Conservation (phyloP, 2,888 invertebrate genomes). For the Trachelus troglodyta region DNA sequence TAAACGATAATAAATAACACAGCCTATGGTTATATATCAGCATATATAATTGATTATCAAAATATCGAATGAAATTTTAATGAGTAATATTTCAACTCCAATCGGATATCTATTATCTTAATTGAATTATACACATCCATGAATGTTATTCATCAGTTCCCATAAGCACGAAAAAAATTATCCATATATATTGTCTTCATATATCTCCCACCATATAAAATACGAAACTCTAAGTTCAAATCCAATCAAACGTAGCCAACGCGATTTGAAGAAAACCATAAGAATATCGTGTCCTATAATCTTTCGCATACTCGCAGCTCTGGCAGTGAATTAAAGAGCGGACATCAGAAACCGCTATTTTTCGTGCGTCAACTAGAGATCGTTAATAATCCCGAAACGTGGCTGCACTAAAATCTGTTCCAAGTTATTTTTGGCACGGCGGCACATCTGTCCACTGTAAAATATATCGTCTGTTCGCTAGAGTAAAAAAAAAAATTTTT, state of each 20-base stretch:
- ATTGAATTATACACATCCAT: background rate
- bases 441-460: slow-evolving; percentile 9
- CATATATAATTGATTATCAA: background rate
- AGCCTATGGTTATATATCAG: background rate
- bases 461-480: slow-evolving; percentile 11
- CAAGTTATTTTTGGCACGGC: slow-evolving; percentile 23
- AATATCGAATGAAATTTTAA: background rate
- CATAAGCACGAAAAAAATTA: background rate
- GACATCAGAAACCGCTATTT: background rate
- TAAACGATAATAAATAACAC: background rate
- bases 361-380: background rate
- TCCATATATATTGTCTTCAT: background rate
- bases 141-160: background rate
- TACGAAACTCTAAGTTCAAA: background rate
- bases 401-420: slow-evolving; percentile 22
- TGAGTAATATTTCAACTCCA: background rate
- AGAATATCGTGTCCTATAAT: background rate
- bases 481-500: background rate
- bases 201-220: background rate
- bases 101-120: background rate
- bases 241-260: background rate
- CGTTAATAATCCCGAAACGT: slow-evolving; percentile 20
- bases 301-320: background rate
- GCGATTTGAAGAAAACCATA: background rate
- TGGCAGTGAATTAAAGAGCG: background rate